These are phyloP conservation scores for Eclectus roratus DNA, from an alignment of 2,113 vertebrate species.

Conservation along the genomic window DNA sequence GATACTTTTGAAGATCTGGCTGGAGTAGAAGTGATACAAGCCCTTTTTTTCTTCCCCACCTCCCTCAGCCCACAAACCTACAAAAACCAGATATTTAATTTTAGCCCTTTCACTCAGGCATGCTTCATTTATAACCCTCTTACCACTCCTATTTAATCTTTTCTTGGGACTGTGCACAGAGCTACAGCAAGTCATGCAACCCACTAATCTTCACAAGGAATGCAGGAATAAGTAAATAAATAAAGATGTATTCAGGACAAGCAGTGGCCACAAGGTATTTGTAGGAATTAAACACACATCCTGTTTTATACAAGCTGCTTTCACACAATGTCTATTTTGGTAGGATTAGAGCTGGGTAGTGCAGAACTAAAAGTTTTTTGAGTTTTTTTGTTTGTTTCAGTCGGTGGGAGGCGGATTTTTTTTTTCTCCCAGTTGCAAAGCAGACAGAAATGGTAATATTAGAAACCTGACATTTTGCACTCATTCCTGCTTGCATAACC, in stretches of 20 bases:
- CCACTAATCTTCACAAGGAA: slow-evolving; percentile 34
- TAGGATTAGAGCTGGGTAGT: not conserved
- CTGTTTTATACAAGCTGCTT: not conserved
- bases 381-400: not conserved
- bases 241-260: slow-evolving; percentile 18
- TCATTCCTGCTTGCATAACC: slow-evolving; percentile 26
- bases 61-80: not conserved
- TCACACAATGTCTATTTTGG: not conserved
- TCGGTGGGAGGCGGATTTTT: not conserved
- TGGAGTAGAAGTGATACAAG: not conserved
- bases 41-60: not conserved
- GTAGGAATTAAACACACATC: not conserved
- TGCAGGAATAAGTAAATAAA: slow-evolving; percentile 21
- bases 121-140: not conserved
- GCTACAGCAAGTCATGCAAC: not conserved
- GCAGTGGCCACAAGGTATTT: not conserved
- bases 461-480: slow-evolving; percentile 39
- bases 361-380: not conserved
- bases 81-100: not conserved
- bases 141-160: not conserved
- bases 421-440: not conserved
- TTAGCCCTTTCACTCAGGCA: not conserved
- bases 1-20: not conserved
- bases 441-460: not conserved
- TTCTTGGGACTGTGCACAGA: not conserved